phyloP scores from a whole-genome alignment of 2,888 invertebrate species.

The Brenthis ino region DNA sequence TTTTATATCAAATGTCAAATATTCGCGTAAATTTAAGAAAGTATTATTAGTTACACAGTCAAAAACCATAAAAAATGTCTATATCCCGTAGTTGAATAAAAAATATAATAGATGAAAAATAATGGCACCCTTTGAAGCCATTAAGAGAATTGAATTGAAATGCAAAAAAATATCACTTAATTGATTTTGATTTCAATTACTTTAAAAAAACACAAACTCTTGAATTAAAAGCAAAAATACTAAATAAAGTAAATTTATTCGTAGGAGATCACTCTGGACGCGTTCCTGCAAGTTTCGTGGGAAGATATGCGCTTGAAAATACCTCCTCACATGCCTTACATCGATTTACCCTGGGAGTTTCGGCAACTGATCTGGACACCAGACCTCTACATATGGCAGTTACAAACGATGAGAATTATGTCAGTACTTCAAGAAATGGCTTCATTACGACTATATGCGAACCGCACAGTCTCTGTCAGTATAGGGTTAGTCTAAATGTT shows the following conservation, averaged over 20 bases:
- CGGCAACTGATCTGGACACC: constrained; percentile 84
- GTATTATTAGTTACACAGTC: no score
- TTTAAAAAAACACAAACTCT: neutral
- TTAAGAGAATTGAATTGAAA: no score
- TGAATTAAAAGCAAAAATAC: neutral
- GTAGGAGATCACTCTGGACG: constrained; percentile 85
- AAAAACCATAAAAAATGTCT: no score
- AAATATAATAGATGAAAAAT: no score
- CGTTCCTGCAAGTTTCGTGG: constrained; percentile 86
- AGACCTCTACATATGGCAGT: constrained; percentile 84
- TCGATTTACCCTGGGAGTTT: constrained; percentile 85
- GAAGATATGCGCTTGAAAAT: constrained; percentile 77
- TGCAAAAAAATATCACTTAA: no score
- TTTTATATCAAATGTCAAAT: no score
- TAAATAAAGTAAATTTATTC: constrained; percentile 12
- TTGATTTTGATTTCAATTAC: no score
- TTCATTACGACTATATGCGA: constrained; percentile 82
- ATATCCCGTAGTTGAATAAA: no score
- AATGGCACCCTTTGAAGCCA: no score
- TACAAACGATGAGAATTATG: constrained; percentile 83
- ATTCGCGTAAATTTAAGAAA: no score
- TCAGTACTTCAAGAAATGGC: constrained; percentile 85
- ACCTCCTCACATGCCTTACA: constrained; percentile 70
- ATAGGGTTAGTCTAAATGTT: constrained; percentile 79
- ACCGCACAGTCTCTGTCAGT: constrained; percentile 85